Base-by-base conservation (phyloP, 2,797 vertebrate species). In the Arctocebus calabarensis region DNA sequence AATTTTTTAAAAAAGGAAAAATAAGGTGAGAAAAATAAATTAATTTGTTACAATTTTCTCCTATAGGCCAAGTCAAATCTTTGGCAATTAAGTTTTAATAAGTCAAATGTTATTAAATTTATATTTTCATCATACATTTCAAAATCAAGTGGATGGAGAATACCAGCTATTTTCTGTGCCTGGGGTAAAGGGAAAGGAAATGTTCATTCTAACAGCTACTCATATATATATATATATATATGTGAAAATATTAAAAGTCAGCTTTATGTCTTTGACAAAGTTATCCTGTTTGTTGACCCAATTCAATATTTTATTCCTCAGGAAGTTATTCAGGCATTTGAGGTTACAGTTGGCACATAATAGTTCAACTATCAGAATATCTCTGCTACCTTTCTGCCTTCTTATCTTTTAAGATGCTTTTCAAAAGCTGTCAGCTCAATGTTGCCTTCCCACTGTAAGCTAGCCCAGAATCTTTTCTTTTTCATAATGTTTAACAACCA, bases 1-100 rank as follows among this genome's bases (percentile, higher is more conserved):
- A 97, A 73, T 52, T 52, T 52, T 52, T 52, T 70, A 74, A 71
- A 87, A 88, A 82, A 37, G 3, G 10, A 68, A 96, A 93, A 97
- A 95, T 62, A 68, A 89, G 7, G 5, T 75, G 43, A 34, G 10
- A 78, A 89, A 95, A 96, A 92, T 10, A 84, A 71, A 66, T 1
- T 82, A 22, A 77, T 79, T 84, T 81, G 23, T 29, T 82, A 45
- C 2, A 55, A 73, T 92, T 84, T 86, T 93, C 61, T 91, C 22
- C 83, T 68, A 57, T 0, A 85, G 12, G 75, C 55, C 55, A 93
- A 93, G 89, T 52, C 55, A 95, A 92, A 75, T 82, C 48, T 84
- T 68, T 74, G 27, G 17, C 73, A 57, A 91, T 71, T 91, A 82
- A 83, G 5, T 92, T 92, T 89, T 57, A 92, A 16, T 84, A 91